Percentiles rank a stretch among this genome's conserved stretches.
Evolutionary conservation across 2,797 vertebrate species (phyloP).

Genomic region (Notolabrus celidotus): DNA sequence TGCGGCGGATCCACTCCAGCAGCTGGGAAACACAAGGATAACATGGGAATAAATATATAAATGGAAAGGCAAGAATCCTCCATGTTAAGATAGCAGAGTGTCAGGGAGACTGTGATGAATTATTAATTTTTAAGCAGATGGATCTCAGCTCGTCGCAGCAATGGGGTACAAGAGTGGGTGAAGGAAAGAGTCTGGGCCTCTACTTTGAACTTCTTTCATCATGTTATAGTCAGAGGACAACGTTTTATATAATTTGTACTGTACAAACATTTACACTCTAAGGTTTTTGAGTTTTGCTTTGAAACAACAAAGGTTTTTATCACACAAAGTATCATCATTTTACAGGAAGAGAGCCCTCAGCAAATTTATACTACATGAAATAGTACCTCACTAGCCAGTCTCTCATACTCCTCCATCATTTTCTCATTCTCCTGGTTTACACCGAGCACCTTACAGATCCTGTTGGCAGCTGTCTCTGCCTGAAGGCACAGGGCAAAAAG

Average conservation of each 20-base stretch:
- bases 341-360: not conserved
- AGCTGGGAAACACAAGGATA: slow-evolving; percentile 80
- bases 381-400: slow-evolving; percentile 96
- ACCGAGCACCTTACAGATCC: slow-evolving; percentile 98
- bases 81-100: slow-evolving; percentile 2
- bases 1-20: slow-evolving; percentile 97
- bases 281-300: slow-evolving; percentile 13
- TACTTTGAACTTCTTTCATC: slow-evolving; percentile 26
- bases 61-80: slow-evolving; percentile 6
- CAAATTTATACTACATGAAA: not conserved
- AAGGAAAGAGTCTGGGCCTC: slow-evolving; percentile 18
- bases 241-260: not conserved
- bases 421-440: slow-evolving; percentile 99
- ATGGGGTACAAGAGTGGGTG: not conserved
- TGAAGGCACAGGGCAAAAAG: slow-evolving; percentile 58
- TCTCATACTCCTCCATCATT: slow-evolving; percentile 99
- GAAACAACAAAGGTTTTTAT: slow-evolving; percentile 15
- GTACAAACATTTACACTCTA: not conserved
- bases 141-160: slow-evolving; percentile 6
- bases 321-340: slow-evolving; percentile 27
- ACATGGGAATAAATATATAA: slow-evolving; percentile 22
- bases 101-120: slow-evolving; percentile 20
- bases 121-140: slow-evolving; percentile 20
- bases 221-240: not conserved
- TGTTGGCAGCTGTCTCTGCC: slow-evolving; percentile 99